Evolutionary conservation across 2,888 invertebrate genomes (phyloP), one percentile per base, ranked within the genome.

Genomic region (Eupithecia insigniata): DNA sequence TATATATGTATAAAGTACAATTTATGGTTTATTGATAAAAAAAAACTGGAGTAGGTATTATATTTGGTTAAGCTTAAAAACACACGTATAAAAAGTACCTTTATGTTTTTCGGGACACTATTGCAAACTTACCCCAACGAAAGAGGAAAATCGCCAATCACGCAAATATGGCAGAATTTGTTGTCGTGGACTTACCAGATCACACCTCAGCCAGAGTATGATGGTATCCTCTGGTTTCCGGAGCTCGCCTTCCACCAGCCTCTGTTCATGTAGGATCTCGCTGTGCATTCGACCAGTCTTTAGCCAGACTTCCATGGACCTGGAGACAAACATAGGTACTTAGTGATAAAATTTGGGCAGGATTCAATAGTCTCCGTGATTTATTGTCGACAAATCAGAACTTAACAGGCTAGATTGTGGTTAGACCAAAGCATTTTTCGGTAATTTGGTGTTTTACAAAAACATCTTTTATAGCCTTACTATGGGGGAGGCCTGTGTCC

Each of bases 201-300:
- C 96, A 85, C 98, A 98, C 82, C 96, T 96, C 8, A 99, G 91
- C 98, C 98, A 99, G 58, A 99, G 93, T 69, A 99, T 95, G 76
- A 97, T 90, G 1, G 96, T 96, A 81, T 97, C 95, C 0, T 83
- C 91, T 0, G 96, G 95, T 86, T 96, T 97, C 39, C 99, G 95
- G 26, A 99, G 93, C 6, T 96, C 96, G 0, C 97, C 96, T 70
- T 94, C 91, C 26, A 92, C 93, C 18, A 85, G 72, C 77, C 96
- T 95, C 89, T 98, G 98, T 74, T 96, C 95, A 7, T 92, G 92
- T 76, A 97, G 86, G 66, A 97, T 91, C 66, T 96, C 96, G 87
- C 97, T 97, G 88, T 97, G 96, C 6, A 90, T 95, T 26, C 93
- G 93, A 0, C 97, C 97, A 18, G 95, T 95, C 83, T 96, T 95